Evolutionary conservation across 2,888 invertebrate genomes (phyloP).

Genomic region (Xylocampa areola): DNA sequence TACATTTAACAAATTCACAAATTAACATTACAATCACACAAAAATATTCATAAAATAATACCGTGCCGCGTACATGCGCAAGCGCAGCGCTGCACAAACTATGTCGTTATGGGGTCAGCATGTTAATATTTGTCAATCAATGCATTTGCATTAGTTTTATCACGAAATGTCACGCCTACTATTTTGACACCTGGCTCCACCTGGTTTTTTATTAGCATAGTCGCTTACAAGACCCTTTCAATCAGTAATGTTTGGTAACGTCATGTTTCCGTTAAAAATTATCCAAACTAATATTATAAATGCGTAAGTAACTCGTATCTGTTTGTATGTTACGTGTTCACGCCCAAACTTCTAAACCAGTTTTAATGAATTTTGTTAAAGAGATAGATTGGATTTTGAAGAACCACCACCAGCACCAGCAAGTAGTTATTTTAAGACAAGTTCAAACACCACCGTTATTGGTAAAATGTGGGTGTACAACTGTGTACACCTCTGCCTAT

Average conservation of each 20-base stretch:
- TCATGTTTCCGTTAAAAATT: conserved; percentile 22
- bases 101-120: conserved; percentile 56
- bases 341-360: too few relatives aligned
- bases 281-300: too few relatives aligned
- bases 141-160: conserved; percentile 53
- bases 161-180: conserved; percentile 35
- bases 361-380: too few relatives aligned
- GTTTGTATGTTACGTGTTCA: too few relatives aligned
- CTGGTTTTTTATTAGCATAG: conserved; percentile 34
- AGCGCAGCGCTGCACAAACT: conserved; percentile 40
- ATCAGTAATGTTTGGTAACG: conserved; percentile 12
- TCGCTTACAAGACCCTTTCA: conserved; percentile 9
- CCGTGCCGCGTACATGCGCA: conserved; percentile 39
- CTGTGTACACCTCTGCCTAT: too few relatives aligned
- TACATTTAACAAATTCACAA: too few relatives aligned
- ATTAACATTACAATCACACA: not conserved
- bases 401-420: too few relatives aligned
- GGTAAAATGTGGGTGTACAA: too few relatives aligned
- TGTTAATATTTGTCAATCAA: conserved; percentile 70
- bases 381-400: too few relatives aligned
- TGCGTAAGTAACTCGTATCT: too few relatives aligned
- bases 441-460: too few relatives aligned
- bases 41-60: conserved; percentile 15
- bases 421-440: too few relatives aligned
- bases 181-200: conserved; percentile 46